Conservation (phyloP, 2,113 vertebrate genomes). For the Agapornis roseicollis region DNA sequence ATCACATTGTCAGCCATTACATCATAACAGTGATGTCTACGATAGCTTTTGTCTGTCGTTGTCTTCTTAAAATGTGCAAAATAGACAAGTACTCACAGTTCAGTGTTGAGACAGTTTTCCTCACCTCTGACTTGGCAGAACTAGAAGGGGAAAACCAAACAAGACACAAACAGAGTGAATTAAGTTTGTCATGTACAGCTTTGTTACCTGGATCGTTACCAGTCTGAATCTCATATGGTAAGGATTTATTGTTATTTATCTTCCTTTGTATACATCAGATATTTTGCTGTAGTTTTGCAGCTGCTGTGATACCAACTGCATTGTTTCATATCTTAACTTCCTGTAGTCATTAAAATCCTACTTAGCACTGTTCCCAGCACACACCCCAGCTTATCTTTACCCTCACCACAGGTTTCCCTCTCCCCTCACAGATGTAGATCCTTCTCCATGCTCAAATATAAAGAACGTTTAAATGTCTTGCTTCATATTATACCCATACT, state of each 20-base stretch:
- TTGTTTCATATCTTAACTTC: background rate
- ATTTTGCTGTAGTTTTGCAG: background rate
- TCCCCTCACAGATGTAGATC: background rate
- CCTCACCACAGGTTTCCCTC: background rate
- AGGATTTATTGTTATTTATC: background rate
- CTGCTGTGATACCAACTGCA: background rate
- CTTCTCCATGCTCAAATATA: background rate
- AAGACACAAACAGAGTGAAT: background rate
- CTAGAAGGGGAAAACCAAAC: conserved; percentile 58
- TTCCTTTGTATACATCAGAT: background rate
- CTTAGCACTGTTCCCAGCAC: background rate
- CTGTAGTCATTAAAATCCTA: background rate
- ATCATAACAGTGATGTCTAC: background rate
- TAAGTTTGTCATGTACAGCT: background rate
- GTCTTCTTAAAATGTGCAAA: background rate
- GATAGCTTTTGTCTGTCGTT: background rate
- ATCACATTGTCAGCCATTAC: background rate
- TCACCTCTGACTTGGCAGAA: conserved; percentile 62
- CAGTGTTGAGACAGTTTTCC: conserved; percentile 67
- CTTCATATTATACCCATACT: background rate
- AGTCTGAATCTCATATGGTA: background rate
- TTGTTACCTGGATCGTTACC: background rate
- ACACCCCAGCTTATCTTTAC: background rate
- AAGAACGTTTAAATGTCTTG: background rate
- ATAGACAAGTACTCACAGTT: conserved; percentile 71